Conservation (phyloP, 2,797 vertebrate species). For the Gila robusta region DNA sequence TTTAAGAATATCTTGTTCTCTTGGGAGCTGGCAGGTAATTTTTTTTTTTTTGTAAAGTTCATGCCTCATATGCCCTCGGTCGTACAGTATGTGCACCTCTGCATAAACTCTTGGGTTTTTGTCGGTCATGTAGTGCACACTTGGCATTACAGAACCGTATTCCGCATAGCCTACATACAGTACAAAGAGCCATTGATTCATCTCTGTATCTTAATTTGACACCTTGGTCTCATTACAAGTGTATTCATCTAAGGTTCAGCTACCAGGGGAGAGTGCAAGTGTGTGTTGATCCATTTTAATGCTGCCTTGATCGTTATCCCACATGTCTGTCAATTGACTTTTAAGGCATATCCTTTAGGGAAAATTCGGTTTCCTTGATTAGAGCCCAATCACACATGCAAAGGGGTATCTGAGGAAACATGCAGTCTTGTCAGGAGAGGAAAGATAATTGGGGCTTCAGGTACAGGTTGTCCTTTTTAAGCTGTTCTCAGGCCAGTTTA, state of each 20-base stretch:
- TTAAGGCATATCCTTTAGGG: constrained; percentile 55
- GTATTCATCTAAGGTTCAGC: constrained; percentile 43
- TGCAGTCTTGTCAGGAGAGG: constrained; percentile 39
- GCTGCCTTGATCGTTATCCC: constrained; percentile 54
- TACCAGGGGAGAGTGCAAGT: constrained; percentile 36
- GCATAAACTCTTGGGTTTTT: background rate
- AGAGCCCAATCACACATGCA: constrained; percentile 56
- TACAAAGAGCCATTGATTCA: constrained; percentile 44
- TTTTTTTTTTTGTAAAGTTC: background rate
- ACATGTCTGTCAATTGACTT: constrained; percentile 58
- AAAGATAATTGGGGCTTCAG: constrained; percentile 48
- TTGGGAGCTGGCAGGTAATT: background rate
- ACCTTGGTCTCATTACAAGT: constrained; percentile 47
- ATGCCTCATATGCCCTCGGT: background rate
- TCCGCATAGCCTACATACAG: constrained; percentile 20
- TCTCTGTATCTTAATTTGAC: constrained; percentile 48
- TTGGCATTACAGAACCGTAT: constrained; percentile 8
- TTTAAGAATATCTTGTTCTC: background rate
- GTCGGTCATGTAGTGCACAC: constrained; percentile 16
- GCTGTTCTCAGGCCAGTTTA: constrained; percentile 38
- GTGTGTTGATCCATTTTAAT: constrained; percentile 56
- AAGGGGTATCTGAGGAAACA: constrained; percentile 44
- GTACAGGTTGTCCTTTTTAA: constrained; percentile 31
- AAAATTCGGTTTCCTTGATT: constrained; percentile 59
- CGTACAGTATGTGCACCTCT: background rate